phyloP scores from a whole-genome alignment of 2,888 invertebrate species.

The Nineta flava region DNA sequence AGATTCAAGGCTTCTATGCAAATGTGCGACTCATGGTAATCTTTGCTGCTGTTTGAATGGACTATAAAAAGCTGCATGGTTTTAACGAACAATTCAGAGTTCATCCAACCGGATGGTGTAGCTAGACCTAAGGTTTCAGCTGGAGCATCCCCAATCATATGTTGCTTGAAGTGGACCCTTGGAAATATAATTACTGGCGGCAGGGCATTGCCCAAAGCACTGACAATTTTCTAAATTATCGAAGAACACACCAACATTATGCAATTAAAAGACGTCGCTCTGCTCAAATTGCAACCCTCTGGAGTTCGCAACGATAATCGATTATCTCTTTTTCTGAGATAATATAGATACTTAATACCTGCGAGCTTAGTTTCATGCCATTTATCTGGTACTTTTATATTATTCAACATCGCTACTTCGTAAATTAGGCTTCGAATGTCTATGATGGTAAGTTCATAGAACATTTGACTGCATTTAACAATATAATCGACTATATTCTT shows the following conservation, averaged over 20 bases:
- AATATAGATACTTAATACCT: constrained; percentile 13
- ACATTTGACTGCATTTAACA: constrained; percentile 9
- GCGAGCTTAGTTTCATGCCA: constrained; percentile 13
- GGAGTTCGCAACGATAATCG: constrained; percentile 8
- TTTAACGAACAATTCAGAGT: not conserved
- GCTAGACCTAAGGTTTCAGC: not conserved
- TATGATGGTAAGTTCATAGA: constrained; percentile 7
- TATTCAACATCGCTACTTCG: constrained; percentile 10
- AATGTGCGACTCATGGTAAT: constrained; percentile 21
- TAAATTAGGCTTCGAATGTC: constrained; percentile 11
- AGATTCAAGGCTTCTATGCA: constrained; percentile 15
- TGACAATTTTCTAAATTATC: not conserved
- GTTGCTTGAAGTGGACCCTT: not conserved
- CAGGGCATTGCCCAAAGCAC: not conserved
- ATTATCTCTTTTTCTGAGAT: constrained; percentile 12
- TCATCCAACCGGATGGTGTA: constrained; percentile 1
- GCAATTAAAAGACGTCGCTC: not conserved
- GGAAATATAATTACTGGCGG: not conserved
- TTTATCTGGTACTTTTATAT: constrained; percentile 12
- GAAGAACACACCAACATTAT: not conserved
- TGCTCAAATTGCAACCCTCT: not conserved
- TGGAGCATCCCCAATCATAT: not conserved
- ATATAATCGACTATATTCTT: not conserved
- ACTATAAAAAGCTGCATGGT: not conserved
- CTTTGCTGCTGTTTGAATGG: not conserved